Evolutionary conservation across 1,140 invertebrate species (phyloP).

Genomic region (Diachasmimorpha longicaudata): DNA sequence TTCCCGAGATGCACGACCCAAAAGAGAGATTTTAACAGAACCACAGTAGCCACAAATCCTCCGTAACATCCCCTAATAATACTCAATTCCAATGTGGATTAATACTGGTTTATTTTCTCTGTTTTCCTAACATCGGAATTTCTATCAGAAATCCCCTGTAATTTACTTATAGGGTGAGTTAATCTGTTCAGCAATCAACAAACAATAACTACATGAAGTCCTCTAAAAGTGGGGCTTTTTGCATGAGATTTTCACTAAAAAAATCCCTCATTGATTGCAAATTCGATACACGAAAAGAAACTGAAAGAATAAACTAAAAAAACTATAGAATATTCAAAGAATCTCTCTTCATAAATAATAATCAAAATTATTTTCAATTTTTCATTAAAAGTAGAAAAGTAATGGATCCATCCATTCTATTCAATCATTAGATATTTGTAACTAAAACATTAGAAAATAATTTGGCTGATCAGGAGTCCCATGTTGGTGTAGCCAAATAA

Average conservation of each 20-base stretch:
- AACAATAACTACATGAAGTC: neutral
- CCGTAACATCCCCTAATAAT: constrained; percentile 57
- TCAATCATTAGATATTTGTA: too few relatives aligned
- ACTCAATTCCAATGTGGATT: constrained; percentile 63
- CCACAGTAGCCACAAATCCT: constrained; percentile 54
- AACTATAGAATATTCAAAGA: too few relatives aligned
- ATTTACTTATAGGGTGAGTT: constrained; percentile 19
- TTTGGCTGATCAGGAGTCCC: neutral
- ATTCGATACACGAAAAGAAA: too few relatives aligned
- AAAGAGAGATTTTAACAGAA: constrained; percentile 53
- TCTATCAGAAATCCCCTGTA: constrained; percentile 42
- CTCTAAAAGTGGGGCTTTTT: too few relatives aligned
- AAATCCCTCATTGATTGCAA: too few relatives aligned
- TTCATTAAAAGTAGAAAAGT: too few relatives aligned
- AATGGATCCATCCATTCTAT: too few relatives aligned
- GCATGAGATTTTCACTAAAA: too few relatives aligned
- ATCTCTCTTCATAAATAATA: too few relatives aligned
- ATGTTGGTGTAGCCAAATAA: neutral
- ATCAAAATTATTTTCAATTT: too few relatives aligned
- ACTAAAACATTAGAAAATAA: neutral
- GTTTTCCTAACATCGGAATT: constrained; percentile 37
- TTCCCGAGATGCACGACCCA: constrained; percentile 48
- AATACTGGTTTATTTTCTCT: constrained; percentile 58
- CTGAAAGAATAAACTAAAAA: too few relatives aligned
- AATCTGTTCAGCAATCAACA: constrained; percentile 1